phyloP scores from a whole-genome alignment of 2,113 vertebrate species.

The Morone saxatilis region DNA sequence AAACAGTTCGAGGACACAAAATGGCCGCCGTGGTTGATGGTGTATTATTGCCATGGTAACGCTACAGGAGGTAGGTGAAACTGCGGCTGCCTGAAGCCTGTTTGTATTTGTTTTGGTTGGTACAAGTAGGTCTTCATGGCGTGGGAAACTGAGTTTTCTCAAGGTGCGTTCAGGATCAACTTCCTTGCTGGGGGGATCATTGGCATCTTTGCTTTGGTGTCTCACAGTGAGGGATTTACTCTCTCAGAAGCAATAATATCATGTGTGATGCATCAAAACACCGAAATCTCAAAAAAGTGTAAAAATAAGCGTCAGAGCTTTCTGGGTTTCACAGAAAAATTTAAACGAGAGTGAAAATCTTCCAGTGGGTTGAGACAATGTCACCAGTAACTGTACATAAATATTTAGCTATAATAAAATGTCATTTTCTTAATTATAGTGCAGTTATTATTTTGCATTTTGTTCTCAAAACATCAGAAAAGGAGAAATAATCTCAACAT shows the following conservation, averaged over 20 bases:
- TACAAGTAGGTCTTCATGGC: no score
- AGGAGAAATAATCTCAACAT: no score
- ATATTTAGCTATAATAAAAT: neutral
- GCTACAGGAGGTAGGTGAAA: constrained; percentile 4
- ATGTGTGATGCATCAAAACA: no score
- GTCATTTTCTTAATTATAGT: neutral
- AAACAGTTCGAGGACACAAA: constrained; percentile 37
- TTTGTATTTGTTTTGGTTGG: neutral
- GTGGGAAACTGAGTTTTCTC: no score
- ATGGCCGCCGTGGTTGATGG: constrained; percentile 35
- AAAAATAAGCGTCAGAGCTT: neutral
- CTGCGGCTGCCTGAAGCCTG: neutral
- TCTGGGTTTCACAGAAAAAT: neutral
- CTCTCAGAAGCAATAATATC: neutral
- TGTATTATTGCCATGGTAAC: neutral
- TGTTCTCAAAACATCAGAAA: neutral
- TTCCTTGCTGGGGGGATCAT: neutral
- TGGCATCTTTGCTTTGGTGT: neutral
- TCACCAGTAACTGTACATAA: neutral
- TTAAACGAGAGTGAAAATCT: neutral
- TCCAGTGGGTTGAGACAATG: neutral
- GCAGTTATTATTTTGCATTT: neutral
- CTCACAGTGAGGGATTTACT: neutral
- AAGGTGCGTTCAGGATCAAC: constrained; percentile 5
- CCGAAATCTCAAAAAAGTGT: neutral